Conservation (phyloP, 2,888 invertebrate species). For the Drosophila robusta region DNA sequence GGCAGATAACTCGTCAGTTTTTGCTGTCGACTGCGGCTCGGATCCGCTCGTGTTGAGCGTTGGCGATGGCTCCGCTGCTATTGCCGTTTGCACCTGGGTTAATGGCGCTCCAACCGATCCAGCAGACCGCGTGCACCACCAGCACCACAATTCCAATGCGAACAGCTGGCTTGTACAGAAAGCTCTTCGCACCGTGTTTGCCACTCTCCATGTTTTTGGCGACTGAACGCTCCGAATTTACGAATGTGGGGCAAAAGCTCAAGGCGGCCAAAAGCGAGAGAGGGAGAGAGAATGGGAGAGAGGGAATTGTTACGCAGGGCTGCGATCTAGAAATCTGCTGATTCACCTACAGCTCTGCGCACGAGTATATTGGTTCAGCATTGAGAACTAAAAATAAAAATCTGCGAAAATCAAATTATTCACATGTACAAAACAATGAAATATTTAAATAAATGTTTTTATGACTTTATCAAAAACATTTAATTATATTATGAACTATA, state of each 20-base stretch:
- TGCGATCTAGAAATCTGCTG: not conserved
- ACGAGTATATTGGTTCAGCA: not conserved
- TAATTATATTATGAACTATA: no score
- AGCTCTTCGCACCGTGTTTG: slow-evolving; percentile 27
- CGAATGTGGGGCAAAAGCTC: not conserved
- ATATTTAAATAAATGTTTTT: not conserved
- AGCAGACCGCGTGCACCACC: slow-evolving; percentile 63
- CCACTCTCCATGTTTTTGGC: slow-evolving; percentile 45
- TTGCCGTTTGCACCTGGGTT: slow-evolving; percentile 26
- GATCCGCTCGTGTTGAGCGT: slow-evolving; percentile 54
- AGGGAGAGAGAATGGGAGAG: not conserved
- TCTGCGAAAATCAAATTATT: not conserved
- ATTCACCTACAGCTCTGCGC: not conserved
- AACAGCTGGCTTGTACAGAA: slow-evolving; percentile 56
- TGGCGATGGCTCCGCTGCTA: slow-evolving; percentile 19
- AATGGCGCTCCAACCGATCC: slow-evolving; percentile 67
- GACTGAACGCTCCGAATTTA: slow-evolving; percentile 9
- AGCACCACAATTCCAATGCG: slow-evolving; percentile 72
- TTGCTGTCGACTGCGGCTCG: slow-evolving; percentile 44
- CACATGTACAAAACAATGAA: not conserved
- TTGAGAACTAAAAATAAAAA: not conserved
- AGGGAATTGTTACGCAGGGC: not conserved
- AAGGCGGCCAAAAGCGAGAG: not conserved
- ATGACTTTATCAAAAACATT: no score
- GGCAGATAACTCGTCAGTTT: slow-evolving; percentile 3